These are phyloP conservation scores for Catostylus mosaicus DNA, from an alignment of 30 jellyfish, hydroid and myxozoan genomes.

Conservation along the genomic window DNA sequence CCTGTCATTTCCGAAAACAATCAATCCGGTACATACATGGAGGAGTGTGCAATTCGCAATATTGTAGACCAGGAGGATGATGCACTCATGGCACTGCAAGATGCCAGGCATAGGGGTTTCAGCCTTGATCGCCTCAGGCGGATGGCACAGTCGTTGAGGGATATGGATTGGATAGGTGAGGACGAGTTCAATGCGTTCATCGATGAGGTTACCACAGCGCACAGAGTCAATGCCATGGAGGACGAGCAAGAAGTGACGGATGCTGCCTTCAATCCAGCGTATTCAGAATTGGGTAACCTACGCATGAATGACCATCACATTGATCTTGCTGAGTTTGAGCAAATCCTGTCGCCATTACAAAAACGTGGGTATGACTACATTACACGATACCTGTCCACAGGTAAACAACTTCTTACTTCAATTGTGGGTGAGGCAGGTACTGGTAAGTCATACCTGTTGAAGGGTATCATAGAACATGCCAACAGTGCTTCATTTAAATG, in stretches of 20 bases:
- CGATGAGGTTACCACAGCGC: conserved; percentile 9
- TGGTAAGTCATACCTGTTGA: neutral
- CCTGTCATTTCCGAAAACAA: neutral
- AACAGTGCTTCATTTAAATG: neutral
- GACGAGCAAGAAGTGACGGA: neutral
- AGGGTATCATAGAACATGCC: neutral
- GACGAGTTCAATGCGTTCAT: conserved; percentile 5
- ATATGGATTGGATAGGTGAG: conserved; percentile 6
- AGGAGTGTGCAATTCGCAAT: conserved; percentile 13
- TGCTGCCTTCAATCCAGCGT: neutral
- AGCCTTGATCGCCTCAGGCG: neutral
- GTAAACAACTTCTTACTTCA: conserved; percentile 13
- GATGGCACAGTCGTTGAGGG: conserved; percentile 7
- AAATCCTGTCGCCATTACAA: neutral
- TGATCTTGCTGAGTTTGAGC: neutral
- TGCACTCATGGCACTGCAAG: conserved; percentile 9
- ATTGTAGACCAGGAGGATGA: neutral
- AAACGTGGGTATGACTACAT: neutral
- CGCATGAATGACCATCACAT: neutral
- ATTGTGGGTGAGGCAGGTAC: conserved; percentile 8
- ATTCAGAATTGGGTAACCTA: neutral
- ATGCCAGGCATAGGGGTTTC: too few relatives aligned
- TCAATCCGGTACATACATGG: conserved; percentile 29
- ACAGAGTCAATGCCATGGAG: neutral
- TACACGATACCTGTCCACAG: neutral